Base-by-base conservation (phyloP, 2,888 invertebrate species). In the Leucophenga montana region DNA sequence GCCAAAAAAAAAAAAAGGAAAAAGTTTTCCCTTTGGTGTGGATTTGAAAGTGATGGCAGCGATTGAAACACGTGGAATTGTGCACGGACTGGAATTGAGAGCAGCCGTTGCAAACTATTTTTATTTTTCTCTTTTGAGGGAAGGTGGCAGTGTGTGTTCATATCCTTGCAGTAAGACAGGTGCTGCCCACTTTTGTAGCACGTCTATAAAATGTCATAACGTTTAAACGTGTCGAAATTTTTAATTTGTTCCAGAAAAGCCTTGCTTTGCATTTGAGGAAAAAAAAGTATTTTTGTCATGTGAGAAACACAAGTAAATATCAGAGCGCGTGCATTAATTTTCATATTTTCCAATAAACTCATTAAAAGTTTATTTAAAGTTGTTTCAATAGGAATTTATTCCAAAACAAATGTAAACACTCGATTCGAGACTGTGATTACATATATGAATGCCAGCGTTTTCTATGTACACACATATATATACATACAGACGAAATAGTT, bases 171-270 rank as follows among this genome's bases (percentile, higher is more conserved):
- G 67, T 61, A 75, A 73, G 76, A 75, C 85, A 85, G 85, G 85
- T 85, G 85, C 78, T 85, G 77, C 73, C 72, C 33, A 57, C 27
- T 6, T 44, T 27, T 14, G 33, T 31, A 57, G 76, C 80, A 82
- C 79, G 82, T 83, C 75, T 83, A 77, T 76, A 75, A 83, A 80
- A 83, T 84, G 85, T 85, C 85, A 85, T 85, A 85, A 85, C 85
- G 85, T 79, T 85, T 79, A 85, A 85, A 85, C 85, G 85, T 85
- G 85, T 76, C 71, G 72, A 77, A 83, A 79, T 83, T 83, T 77
- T 74, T 69, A 81, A 79, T 75, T 50, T 54, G 20, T 5, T 3
- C 53, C 4, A 39, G 39, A 39, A 39, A 39, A 39, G 1, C 14
- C 14, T 20, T 70, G 48, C n/a, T 4, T 18, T 14, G 18, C 14